Evolutionary conservation across 2,113 vertebrate genomes (phyloP), one percentile per base, ranked within the genome.

Genomic region (Melozone crissalis): DNA sequence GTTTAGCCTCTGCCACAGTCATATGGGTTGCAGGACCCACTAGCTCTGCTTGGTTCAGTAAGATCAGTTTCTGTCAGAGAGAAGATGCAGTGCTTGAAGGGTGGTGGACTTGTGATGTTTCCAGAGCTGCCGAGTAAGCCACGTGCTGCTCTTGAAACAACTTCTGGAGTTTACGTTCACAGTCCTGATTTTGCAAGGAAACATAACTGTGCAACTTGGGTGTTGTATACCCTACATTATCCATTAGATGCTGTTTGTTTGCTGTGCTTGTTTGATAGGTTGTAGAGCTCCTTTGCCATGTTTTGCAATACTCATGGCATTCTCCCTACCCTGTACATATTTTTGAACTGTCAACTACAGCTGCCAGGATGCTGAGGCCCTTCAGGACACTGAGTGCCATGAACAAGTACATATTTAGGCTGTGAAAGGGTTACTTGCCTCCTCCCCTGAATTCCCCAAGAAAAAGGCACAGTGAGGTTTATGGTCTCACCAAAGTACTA

Each of bases 1-100:
- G 76, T 84, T 84, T 58, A 80, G 85, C 74, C 72, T 96, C 69
- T 90, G 59, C 95, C 95, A 62, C 86, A 90, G 96, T 91, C 79
- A 13, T 68, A 37, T 27, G 87, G 68, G 75, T 91, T 89, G 91
- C 93, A 90, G 86, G 90, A 82, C 63, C 52, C 10, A 10, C 77
- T 55, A 47, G 74, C 57, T 91, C 71, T 55, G 3, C 49, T 41
- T 54, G n/a, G 44, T 63, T 82, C 84, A 13, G 54, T 22, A 66
- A 69, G 44, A 13, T 84, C 1, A 12, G 39, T 4, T 72, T 89
- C 71, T 69, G 28, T 77, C 35, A 39, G 22, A 80, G 87, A 93
- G 79, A 52, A 88, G 37, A n/a, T 14, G 63, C 62, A 44, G 73
- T 26, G 54, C 83, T 82, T 0, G 0, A 46, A 81, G 84, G 39